Evolutionary conservation across 2,797 vertebrate genomes (phyloP).

Genomic region (Anabacerthia variegaticeps): DNA sequence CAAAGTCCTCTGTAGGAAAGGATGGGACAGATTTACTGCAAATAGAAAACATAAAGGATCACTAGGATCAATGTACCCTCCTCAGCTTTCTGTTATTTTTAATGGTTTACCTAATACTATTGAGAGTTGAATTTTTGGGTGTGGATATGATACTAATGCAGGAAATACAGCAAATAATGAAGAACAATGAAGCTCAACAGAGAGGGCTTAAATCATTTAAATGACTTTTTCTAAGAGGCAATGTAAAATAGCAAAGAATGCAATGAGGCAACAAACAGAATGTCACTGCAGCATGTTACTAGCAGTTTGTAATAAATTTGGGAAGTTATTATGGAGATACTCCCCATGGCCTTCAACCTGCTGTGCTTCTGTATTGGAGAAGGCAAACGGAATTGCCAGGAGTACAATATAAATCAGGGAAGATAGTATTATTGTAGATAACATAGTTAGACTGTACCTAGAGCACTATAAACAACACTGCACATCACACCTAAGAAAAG

Average conservation of each 20-base stretch:
- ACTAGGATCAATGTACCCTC: constrained; percentile 21
- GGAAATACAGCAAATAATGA: constrained; percentile 16
- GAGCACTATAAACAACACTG: constrained; percentile 64
- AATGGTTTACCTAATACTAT: not conserved
- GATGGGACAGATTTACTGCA: constrained; percentile 55
- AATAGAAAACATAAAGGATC: constrained; percentile 46
- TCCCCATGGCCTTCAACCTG: constrained; percentile 40
- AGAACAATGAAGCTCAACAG: not conserved
- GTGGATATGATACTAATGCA: constrained; percentile 44
- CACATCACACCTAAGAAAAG: constrained; percentile 58
- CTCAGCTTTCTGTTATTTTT: constrained; percentile 42
- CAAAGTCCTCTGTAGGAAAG: constrained; percentile 5
- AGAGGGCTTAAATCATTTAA: constrained; percentile 56
- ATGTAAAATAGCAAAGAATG: constrained; percentile 52
- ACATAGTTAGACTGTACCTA: constrained; percentile 61
- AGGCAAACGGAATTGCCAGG: constrained; percentile 44
- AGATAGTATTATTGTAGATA: constrained; percentile 65
- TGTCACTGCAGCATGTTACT: not conserved
- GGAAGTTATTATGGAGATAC: constrained; percentile 58
- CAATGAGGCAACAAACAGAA: constrained; percentile 41
- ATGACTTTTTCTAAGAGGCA: constrained; percentile 34
- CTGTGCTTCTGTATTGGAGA: constrained; percentile 29
- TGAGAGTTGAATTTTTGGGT: constrained; percentile 39
- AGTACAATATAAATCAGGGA: constrained; percentile 67
- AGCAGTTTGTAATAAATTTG: constrained; percentile 63